Evolutionary conservation across 2,113 vertebrate genomes (phyloP).

Genomic region (Aegypius monachus): DNA sequence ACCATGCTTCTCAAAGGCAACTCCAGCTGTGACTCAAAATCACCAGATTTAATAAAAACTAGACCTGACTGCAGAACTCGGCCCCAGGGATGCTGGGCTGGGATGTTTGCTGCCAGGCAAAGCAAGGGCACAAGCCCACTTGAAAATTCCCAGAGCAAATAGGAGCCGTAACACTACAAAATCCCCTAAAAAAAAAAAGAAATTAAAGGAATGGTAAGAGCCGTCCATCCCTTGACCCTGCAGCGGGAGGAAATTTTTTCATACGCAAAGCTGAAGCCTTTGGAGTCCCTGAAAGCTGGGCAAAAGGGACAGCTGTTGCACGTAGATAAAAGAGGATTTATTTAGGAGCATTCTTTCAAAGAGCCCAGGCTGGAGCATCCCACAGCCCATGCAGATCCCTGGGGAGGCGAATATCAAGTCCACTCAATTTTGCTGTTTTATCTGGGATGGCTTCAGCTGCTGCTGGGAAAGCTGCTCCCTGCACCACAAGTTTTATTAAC

Average conservation of each 20-base stretch:
- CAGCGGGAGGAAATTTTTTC: background rate
- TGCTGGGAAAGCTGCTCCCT: background rate
- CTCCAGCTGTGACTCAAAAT: background rate
- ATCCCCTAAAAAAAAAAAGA: background rate
- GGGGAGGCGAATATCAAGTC: accelerated
- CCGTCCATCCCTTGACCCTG: accelerated
- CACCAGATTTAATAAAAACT: background rate
- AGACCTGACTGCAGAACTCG: accelerated
- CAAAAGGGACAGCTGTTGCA: background rate
- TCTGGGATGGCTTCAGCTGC: background rate
- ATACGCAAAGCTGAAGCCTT: background rate
- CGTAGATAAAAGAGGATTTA: background rate
- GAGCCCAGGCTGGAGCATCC: background rate
- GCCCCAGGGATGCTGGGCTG: no score
- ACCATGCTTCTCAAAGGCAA: background rate
- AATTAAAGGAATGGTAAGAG: background rate
- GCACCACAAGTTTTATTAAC: background rate
- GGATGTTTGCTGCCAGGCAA: background rate
- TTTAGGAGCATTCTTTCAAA: background rate
- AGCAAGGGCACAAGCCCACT: background rate
- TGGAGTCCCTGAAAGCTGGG: background rate
- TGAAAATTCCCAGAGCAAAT: background rate
- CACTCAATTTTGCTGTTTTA: background rate
- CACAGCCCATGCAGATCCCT: background rate
- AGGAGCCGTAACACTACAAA: background rate